phyloP scores from a whole-genome alignment of 1,140 invertebrate genomes.

The Spodoptera frugiperda region DNA sequence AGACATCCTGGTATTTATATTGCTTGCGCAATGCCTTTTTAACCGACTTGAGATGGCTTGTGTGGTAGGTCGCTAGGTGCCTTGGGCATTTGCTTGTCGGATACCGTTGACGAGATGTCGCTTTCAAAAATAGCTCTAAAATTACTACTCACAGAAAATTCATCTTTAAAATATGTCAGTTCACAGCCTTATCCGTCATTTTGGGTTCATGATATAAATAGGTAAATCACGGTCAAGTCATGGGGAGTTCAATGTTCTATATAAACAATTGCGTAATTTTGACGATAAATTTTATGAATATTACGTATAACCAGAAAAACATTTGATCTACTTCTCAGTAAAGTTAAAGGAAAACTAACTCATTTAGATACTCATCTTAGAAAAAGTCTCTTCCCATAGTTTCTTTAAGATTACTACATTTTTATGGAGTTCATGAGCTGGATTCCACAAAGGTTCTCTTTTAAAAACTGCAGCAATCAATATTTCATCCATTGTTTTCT shows the following conservation, averaged over 20 bases:
- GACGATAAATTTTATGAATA: constrained; percentile 24
- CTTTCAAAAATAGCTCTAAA: constrained; percentile 7
- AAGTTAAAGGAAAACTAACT: constrained; percentile 28
- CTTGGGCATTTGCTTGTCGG: not conserved
- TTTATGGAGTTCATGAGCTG: too few relatives aligned
- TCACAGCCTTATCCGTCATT: constrained; percentile 19
- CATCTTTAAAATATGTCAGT: not conserved
- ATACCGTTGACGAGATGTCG: not conserved
- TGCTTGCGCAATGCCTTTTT: too few relatives aligned
- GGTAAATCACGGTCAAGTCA: constrained; percentile 31
- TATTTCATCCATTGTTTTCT: too few relatives aligned
- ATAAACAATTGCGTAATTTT: constrained; percentile 35
- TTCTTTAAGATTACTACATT: too few relatives aligned
- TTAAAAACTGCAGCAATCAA: too few relatives aligned
- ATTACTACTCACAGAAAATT: not conserved
- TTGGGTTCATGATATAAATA: constrained; percentile 28
- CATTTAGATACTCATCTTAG: constrained; percentile 4
- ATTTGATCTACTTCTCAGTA: constrained; percentile 25
- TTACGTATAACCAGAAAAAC: constrained; percentile 21
- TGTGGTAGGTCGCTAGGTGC: not conserved
- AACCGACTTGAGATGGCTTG: not conserved
- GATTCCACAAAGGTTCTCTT: too few relatives aligned
- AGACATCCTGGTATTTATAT: too few relatives aligned
- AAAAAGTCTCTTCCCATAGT: not conserved
- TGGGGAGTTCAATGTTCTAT: constrained; percentile 11